Percentiles rank a stretch among this genome's conserved stretches.
These are phyloP conservation scores for Myotis davidii DNA, from an alignment of 2,113 vertebrate species.

Conservation along the genomic window DNA sequence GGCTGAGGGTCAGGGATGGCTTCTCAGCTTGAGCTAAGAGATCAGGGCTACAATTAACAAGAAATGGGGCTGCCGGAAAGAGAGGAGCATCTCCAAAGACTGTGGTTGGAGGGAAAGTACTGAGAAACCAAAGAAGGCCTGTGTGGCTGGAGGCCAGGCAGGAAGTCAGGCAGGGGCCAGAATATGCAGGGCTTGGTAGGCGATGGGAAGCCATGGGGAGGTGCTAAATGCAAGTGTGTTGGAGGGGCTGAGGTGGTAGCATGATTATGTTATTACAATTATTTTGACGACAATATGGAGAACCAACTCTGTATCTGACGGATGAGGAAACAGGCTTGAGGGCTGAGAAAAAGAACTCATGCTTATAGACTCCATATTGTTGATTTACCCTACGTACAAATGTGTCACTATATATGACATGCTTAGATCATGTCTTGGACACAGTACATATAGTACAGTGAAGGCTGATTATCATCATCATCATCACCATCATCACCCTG, in stretches of 20 bases:
- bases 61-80: background rate
- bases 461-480: background rate
- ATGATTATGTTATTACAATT: background rate
- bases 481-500: background rate
- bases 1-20: background rate
- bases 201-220: background rate
- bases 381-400: background rate
- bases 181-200: rapidly evolving
- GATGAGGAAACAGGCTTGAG: background rate
- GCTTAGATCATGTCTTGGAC: background rate
- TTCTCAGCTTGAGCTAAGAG: background rate
- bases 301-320: background rate
- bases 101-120: background rate
- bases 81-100: background rate
- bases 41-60: background rate
- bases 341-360: background rate
- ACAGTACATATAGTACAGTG: background rate
- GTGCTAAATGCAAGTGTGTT: background rate
- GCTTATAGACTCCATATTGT: background rate
- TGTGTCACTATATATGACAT: background rate
- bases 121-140: background rate
- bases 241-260: background rate
- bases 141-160: background rate
- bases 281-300: background rate
- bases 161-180: background rate